A percentile compares a stretch with the other conserved stretches of the same genome.
phyloP scores from a whole-genome alignment of 2,888 invertebrate species.

The Tubulanus polymorphus region DNA sequence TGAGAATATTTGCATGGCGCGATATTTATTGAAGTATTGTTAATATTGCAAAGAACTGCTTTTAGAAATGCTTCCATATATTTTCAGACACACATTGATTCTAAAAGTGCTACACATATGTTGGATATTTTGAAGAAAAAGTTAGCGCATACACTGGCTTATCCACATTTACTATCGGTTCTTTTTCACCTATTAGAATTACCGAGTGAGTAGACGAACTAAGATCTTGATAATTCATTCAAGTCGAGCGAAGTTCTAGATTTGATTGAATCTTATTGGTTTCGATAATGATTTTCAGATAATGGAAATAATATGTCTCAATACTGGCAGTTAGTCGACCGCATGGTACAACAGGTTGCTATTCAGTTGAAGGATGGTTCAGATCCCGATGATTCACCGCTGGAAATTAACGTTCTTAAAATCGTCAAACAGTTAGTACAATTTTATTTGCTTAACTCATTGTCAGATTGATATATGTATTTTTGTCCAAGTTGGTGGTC shows the following conservation, averaged over 20 bases:
- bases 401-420: constrained; percentile 86
- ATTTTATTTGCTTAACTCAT: too few species aligned
- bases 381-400: constrained; percentile 80
- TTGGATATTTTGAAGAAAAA: constrained; percentile 84
- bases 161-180: constrained; percentile 86
- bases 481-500: background rate
- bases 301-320: too few species aligned
- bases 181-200: constrained; percentile 82
- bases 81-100: constrained; percentile 77
- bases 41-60: background rate
- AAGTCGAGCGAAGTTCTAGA: too few species aligned
- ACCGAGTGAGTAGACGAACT: constrained; percentile 65
- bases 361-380: constrained; percentile 71
- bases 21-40: background rate
- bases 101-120: constrained; percentile 88
- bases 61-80: too few species aligned
- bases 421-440: constrained; percentile 69
- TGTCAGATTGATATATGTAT: too few species aligned
- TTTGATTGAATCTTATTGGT: too few species aligned
- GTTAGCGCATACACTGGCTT: constrained; percentile 85
- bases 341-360: constrained; percentile 89
- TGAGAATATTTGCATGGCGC: constrained; percentile 31
- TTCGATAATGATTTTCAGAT: too few species aligned
- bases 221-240: too few species aligned
- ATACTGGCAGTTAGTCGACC: constrained; percentile 87